phyloP scores from a whole-genome alignment of 2,888 invertebrate genomes.

The Athalia rosae region DNA sequence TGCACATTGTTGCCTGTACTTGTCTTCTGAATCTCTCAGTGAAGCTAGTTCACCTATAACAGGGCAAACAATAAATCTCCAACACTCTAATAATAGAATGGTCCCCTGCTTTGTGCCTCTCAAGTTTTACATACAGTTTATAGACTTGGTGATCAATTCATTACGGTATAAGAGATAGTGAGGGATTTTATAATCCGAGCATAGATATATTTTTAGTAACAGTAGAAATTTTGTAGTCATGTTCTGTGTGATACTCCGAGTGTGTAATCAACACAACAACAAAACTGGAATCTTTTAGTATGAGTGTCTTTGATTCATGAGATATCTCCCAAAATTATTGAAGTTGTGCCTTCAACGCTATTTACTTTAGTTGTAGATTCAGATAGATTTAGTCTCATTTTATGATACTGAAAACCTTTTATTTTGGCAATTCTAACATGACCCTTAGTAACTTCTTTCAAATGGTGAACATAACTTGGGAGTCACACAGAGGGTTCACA shows the following conservation, averaged over 20 bases:
- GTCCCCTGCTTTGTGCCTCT: slow-evolving; percentile 29
- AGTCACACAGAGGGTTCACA: slow-evolving; percentile 42
- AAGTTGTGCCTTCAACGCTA: no score
- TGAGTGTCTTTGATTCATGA: background rate
- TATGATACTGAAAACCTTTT: no score
- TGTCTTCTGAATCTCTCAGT: slow-evolving; percentile 86
- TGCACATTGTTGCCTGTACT: slow-evolving; percentile 85
- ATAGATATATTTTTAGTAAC: background rate
- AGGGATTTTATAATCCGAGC: background rate
- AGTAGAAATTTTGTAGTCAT: background rate
- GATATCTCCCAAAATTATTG: background rate
- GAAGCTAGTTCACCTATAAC: slow-evolving; percentile 82
- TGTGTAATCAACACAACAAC: background rate
- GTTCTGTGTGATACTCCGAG: background rate
- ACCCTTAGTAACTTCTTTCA: slow-evolving; percentile 7
- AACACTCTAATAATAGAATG: slow-evolving; percentile 46
- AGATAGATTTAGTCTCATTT: no score
- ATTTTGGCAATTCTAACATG: no score
- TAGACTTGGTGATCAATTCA: background rate
- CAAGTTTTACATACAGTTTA: slow-evolving; percentile 26
- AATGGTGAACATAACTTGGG: slow-evolving; percentile 32
- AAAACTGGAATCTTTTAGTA: background rate
- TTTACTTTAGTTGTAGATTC: no score
- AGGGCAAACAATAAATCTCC: slow-evolving; percentile 58
- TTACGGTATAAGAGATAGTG: background rate